Evolutionary conservation across 2,888 invertebrate genomes (phyloP).

Genomic region (Lumbricus terrestris): DNA sequence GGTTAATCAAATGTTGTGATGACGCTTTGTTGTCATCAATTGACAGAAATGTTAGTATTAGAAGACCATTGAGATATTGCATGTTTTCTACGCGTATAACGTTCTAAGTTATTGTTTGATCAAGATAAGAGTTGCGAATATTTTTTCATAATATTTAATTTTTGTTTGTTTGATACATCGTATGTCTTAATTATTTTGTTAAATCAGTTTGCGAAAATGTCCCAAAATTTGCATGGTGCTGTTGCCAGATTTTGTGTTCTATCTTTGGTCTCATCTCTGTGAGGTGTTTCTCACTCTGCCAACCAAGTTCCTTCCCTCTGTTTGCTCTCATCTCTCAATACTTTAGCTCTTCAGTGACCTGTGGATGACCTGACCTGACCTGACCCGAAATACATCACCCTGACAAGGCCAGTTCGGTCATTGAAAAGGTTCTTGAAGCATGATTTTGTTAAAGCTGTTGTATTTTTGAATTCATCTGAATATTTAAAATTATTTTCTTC

Average conservation of each 20-base stretch:
- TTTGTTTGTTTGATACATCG: neutral
- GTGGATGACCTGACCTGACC: neutral
- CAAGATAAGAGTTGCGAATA: neutral
- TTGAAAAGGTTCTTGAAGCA: neutral
- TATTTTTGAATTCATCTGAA: neutral
- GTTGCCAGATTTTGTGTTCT: neutral
- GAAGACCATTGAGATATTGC: neutral
- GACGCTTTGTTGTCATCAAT: neutral
- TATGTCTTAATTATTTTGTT: neutral
- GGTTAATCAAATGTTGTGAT: neutral
- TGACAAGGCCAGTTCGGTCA: neutral
- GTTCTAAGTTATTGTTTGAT: neutral
- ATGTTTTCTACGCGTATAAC: neutral
- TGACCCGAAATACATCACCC: neutral
- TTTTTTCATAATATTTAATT: slow-evolving; percentile 3
- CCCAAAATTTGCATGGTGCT: neutral
- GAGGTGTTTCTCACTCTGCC: neutral
- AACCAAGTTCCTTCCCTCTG: neutral
- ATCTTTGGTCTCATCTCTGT: neutral
- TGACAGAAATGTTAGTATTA: neutral
- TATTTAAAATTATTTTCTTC: neutral
- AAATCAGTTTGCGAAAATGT: neutral
- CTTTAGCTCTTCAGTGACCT: neutral
- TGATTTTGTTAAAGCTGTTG: neutral
- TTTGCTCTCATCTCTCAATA: neutral